These are phyloP conservation scores for Salvelinus fontinalis DNA, from an alignment of 2,113 vertebrate genomes.

Conservation along the genomic window DNA sequence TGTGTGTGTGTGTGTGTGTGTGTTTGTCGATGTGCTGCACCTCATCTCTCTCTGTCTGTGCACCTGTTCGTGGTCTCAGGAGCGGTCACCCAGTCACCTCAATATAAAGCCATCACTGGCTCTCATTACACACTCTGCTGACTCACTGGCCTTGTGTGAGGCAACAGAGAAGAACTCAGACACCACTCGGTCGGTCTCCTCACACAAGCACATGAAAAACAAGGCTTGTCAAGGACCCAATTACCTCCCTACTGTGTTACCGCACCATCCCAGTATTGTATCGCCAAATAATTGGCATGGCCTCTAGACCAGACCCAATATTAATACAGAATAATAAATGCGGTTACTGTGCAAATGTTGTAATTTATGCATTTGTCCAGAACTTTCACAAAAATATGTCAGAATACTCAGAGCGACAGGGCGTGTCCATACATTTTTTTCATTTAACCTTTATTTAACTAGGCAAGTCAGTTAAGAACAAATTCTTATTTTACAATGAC, in stretches of 20 bases:
- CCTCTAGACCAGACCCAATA: conserved; percentile 1
- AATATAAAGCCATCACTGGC: not conserved
- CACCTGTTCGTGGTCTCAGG: not conserved
- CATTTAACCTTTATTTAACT: too few relatives aligned
- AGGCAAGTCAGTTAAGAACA: too few relatives aligned
- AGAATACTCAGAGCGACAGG: too few relatives aligned
- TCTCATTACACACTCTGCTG: conserved; percentile 44
- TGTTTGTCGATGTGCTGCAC: not conserved
- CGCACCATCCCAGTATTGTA: conserved; percentile 52
- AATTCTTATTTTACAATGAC: too few relatives aligned
- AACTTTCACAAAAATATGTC: too few relatives aligned
- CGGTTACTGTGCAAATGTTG: too few relatives aligned
- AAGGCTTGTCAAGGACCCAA: conserved; percentile 45
- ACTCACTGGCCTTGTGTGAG: conserved; percentile 43
- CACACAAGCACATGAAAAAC: conserved; percentile 13
- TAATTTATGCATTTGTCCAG: too few relatives aligned
- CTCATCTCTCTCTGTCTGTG: too few relatives aligned
- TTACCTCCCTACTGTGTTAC: conserved; percentile 54
- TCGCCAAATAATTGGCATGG: conserved; percentile 47
- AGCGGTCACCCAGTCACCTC: not conserved
- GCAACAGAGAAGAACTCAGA: conserved; percentile 39
- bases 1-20: not conserved
- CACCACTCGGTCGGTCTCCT: not conserved
- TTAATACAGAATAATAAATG: not conserved
- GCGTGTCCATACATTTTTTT: too few relatives aligned